A percentile compares a stretch with the other conserved stretches of the same genome.
Evolutionary conservation across 2,113 vertebrate genomes (phyloP).

Genomic region (Rhinichthys klamathensis): DNA sequence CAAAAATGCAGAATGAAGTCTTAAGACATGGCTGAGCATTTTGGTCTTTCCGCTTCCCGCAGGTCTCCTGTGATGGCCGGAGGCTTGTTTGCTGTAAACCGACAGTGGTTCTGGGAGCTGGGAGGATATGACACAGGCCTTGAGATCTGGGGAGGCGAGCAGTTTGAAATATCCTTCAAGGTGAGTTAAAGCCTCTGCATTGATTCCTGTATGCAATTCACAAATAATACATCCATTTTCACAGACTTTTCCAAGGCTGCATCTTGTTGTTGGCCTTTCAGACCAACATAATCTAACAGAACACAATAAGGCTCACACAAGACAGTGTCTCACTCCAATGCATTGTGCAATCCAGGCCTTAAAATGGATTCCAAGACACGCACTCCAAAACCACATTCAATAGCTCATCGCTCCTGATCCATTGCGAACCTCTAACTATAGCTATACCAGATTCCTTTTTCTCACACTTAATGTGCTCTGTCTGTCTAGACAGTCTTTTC

Average conservation of each 20-base stretch:
- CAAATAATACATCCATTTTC: conserved; percentile 12
- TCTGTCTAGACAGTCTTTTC: conserved; percentile 30
- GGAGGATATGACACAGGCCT: conserved; percentile 81
- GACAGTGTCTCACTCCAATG: neutral
- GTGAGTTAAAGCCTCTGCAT: conserved; percentile 52
- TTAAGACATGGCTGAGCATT: conserved; percentile 5
- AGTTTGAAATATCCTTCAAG: conserved; percentile 81
- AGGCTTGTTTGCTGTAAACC: conserved; percentile 85
- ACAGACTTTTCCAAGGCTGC: neutral
- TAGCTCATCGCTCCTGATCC: conserved; percentile 9
- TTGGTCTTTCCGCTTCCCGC: conserved; percentile 53
- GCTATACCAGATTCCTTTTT: conserved; percentile 13
- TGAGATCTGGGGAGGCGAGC: conserved; percentile 82
- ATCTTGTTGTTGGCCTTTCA: neutral
- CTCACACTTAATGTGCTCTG: conserved; percentile 13
- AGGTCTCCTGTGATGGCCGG: conserved; percentile 93
- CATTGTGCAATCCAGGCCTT: neutral
- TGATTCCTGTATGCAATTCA: neutral
- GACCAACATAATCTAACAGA: conserved; percentile 2
- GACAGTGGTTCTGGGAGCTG: conserved; percentile 88
- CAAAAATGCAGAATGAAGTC: conserved; percentile 45
- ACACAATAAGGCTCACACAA: neutral
- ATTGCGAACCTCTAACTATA: neutral
- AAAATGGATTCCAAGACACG: conserved; percentile 11
- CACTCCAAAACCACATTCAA: neutral